Conservation (phyloP, 2,113 vertebrate genomes). For the Crotalus viridis region DNA sequence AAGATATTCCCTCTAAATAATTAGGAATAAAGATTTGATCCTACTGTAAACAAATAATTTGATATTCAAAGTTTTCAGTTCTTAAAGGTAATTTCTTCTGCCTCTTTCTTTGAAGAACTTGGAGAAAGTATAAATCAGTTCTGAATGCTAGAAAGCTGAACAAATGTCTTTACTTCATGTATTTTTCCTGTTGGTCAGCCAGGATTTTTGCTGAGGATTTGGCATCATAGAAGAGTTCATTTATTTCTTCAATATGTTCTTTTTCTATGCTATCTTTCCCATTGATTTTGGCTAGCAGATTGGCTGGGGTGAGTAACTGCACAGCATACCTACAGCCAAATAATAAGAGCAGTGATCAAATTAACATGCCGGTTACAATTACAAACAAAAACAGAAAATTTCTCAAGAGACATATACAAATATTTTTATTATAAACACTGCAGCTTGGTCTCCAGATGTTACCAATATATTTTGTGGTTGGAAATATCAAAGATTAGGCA, state of each 20-base stretch:
- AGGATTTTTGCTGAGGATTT: constrained; percentile 98
- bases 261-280: constrained; percentile 93
- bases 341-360: not conserved
- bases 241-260: constrained; percentile 97
- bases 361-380: constrained; percentile 15
- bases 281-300: constrained; percentile 89
- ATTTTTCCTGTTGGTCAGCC: constrained; percentile 96
- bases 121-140: constrained; percentile 38
- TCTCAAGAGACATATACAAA: not conserved
- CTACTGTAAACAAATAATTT: constrained; percentile 46
- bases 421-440: not conserved
- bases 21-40: constrained; percentile 22
- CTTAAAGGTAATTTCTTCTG: constrained; percentile 34
- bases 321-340: constrained; percentile 82
- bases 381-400: not conserved
- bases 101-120: constrained; percentile 26
- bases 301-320: constrained; percentile 94
- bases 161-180: constrained; percentile 84
- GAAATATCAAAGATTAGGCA: not conserved
- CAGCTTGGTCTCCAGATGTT: not conserved
- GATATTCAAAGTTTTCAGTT: constrained; percentile 54
- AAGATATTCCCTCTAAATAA: constrained; percentile 10
- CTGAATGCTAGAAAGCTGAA: constrained; percentile 34
- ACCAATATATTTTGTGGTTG: not conserved
- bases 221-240: constrained; percentile 97